phyloP scores from a whole-genome alignment of 2,888 invertebrate genomes.

The Nudaria mundana region DNA sequence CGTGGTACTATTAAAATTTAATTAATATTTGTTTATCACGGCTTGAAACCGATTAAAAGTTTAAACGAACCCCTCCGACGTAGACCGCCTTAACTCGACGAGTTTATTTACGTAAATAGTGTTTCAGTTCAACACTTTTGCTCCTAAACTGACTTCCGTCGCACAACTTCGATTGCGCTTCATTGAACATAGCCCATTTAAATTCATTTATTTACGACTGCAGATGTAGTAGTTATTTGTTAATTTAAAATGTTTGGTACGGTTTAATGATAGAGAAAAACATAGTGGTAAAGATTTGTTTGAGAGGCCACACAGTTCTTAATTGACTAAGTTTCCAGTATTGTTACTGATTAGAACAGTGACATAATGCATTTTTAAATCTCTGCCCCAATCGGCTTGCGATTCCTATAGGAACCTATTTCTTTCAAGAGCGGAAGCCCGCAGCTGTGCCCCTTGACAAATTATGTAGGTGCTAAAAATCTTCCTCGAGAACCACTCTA shows the following conservation, averaged over 20 bases:
- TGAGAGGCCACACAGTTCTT: too few relatives aligned
- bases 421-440: too few relatives aligned
- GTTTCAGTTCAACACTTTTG: constrained; percentile 48
- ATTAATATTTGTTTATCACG: constrained; percentile 81
- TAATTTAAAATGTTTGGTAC: neutral
- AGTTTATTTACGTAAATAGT: constrained; percentile 74
- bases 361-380: too few relatives aligned
- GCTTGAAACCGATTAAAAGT: constrained; percentile 80
- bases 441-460: too few relatives aligned
- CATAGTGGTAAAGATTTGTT: too few relatives aligned
- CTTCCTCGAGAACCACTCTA: too few relatives aligned
- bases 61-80: constrained; percentile 75
- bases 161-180: constrained; percentile 20
- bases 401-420: too few relatives aligned
- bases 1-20: constrained; percentile 80
- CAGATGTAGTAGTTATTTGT: neutral
- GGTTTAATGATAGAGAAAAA: too few relatives aligned
- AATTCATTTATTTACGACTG: neutral
- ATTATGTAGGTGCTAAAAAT: too few relatives aligned
- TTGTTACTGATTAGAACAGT: too few relatives aligned
- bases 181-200: constrained; percentile 13
- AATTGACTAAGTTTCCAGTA: too few relatives aligned
- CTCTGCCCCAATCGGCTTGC: too few relatives aligned
- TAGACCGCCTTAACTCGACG: constrained; percentile 66
- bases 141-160: constrained; percentile 30